Percentiles rank a stretch among this genome's conserved stretches.
phyloP scores from a whole-genome alignment of 2,113 vertebrate species.

The Axis porcinus region DNA sequence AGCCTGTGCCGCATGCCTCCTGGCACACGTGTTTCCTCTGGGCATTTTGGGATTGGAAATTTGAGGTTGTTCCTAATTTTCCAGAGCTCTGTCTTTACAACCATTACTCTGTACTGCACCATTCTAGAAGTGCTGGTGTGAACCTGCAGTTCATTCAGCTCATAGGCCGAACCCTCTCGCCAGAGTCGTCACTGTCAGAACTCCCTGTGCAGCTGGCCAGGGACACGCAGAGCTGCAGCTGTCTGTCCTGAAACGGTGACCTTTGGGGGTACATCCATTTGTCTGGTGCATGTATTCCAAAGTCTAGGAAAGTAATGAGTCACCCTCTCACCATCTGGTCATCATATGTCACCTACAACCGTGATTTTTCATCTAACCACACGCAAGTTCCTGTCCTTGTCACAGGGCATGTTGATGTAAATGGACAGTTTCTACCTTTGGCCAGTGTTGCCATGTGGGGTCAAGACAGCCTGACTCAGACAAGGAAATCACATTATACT shows the following conservation, averaged over 20 bases:
- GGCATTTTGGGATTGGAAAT: neutral
- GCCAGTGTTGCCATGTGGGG: neutral
- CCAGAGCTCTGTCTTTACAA: neutral
- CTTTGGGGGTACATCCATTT: neutral
- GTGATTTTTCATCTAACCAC: neutral
- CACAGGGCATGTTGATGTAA: neutral
- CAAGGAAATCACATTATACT: neutral
- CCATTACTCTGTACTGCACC: neutral
- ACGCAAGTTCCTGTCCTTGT: neutral
- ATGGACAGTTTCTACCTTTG: neutral
- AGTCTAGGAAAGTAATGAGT: neutral
- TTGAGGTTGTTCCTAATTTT: neutral
- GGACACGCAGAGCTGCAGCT: neutral
- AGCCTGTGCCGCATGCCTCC: neutral
- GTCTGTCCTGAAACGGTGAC: neutral
- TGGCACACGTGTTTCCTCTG: neutral
- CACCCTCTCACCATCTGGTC: neutral
- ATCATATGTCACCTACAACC: neutral
- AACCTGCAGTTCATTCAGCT: neutral
- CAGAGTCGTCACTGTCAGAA: neutral
- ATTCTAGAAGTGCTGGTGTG: neutral
- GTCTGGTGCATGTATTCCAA: neutral
- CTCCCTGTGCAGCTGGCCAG: neutral
- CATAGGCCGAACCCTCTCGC: neutral
- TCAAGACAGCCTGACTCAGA: neutral